A percentile compares a stretch with the other conserved stretches of the same genome.
These are phyloP conservation scores for Pelodytes ibericus DNA, from an alignment of 2,797 vertebrate genomes.

Conservation along the genomic window DNA sequence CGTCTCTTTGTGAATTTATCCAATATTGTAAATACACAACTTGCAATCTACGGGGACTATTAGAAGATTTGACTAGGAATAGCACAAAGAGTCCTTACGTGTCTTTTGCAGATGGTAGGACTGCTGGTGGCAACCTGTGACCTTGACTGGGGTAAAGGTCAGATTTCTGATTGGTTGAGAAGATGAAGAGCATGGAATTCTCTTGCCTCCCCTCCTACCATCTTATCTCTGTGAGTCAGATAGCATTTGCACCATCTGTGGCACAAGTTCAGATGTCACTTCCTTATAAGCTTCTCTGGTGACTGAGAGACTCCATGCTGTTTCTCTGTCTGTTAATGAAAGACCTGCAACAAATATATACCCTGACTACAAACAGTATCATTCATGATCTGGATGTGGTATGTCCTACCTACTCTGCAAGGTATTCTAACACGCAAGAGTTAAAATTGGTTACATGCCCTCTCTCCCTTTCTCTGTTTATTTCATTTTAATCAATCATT, in stretches of 20 bases:
- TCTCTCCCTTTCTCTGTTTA: background rate
- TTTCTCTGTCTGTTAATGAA: background rate
- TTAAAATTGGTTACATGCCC: background rate
- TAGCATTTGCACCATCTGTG: background rate
- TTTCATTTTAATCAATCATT: background rate
- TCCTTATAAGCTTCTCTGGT: too few relatives aligned
- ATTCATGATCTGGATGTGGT: background rate
- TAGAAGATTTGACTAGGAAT: too few relatives aligned
- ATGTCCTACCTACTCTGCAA: background rate
- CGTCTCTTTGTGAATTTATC: too few relatives aligned
- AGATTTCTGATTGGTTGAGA: background rate
- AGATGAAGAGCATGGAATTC: too few relatives aligned
- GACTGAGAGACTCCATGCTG: background rate
- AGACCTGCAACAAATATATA: background rate
- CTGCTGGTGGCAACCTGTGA: background rate
- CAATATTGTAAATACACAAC: too few relatives aligned
- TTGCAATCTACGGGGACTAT: background rate
- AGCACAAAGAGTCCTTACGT: too few relatives aligned
- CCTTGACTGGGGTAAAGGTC: background rate
- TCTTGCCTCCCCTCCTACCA: too few relatives aligned
- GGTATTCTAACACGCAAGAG: background rate
- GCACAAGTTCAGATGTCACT: background rate
- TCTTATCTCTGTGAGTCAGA: background rate
- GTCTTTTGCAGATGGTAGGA: too few relatives aligned
- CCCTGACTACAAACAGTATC: background rate